Conservation (phyloP, 2,797 vertebrate species). For the Synaphobranchus kaupii region DNA sequence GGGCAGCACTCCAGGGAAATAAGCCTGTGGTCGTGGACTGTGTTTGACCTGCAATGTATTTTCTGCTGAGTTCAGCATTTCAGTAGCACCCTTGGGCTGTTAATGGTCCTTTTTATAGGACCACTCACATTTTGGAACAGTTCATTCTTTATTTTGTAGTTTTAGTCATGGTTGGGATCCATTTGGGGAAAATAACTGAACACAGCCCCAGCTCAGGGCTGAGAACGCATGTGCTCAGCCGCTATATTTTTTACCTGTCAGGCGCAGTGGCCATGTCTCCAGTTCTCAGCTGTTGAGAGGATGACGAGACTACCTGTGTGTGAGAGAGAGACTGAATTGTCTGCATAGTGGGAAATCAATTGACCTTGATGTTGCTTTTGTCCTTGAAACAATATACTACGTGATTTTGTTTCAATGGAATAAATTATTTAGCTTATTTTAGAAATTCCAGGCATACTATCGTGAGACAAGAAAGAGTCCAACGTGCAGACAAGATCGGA, state of each 20-base stretch:
- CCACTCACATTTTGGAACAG: not conserved
- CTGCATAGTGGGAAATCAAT: not conserved
- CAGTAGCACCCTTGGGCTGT: constrained; percentile 14
- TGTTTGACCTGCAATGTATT: not conserved
- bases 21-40: not conserved
- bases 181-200: constrained; percentile 7
- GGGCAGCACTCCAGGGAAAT: not conserved
- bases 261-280: not conserved
- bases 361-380: not conserved
- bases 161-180: not conserved
- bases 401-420: not conserved
- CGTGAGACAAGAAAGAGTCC: not conserved
- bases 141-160: constrained; percentile 13
- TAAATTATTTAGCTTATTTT: not conserved
- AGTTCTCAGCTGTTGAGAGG: not conserved
- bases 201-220: not conserved
- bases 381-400: not conserved
- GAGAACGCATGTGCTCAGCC: constrained; percentile 16
- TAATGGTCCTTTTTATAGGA: constrained; percentile 12
- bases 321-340: not conserved
- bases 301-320: not conserved
- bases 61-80: constrained; percentile 12
- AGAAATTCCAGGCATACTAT: not conserved
- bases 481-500: not conserved
- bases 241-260: not conserved